Evolutionary conservation across 2,888 invertebrate species (phyloP), one percentile per base, ranked within the genome.

Genomic region (Epicampocera succincta): DNA sequence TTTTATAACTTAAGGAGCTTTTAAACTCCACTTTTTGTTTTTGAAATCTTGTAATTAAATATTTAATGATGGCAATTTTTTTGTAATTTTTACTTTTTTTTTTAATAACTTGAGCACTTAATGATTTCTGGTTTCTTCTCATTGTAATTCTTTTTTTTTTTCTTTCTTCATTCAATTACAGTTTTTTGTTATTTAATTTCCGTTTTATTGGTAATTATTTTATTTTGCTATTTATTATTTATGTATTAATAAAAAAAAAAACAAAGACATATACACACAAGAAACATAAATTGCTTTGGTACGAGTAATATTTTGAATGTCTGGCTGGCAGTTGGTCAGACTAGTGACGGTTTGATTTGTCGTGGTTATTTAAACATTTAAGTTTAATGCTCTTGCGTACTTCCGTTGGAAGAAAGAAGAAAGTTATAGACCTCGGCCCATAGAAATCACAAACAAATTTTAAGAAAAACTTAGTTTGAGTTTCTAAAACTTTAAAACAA

Each of bases 141-240:
- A 5, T 60, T 42, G 21, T 40, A 21, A n/a, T 40, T 60, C 42
- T 42, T 46, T 46, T 46, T 33, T 33, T 40, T 60, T 60, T 42
- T 46, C 15, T 46, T 33, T 33, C 33, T 60, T 44, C 21, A 40
- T 61, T 61, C 15, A 44, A 44, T 44, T 61, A 25, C 21, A 44
- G 42, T 61, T 12, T 50, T 50, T 38, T 50, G 15, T 40, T 52
- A 21, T 40, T 66, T 66, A 21, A 52, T 66, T 66, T 66, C 66
- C 66, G 66, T 40, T 52, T 66, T 52, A 66, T 66, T 66, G 50
- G 38, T 52, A 66, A 52, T 66, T 52, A 52, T 52, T 52, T 66
- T 40, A 58, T 58, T 58, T 29, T 15, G 54, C 29, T 54, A 15
- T 54, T 40, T 40, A 19, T 58, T 40, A 33, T 8, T 54, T 54